A percentile compares a stretch with the other conserved stretches of the same genome.
Evolutionary conservation across 2,797 vertebrate species (phyloP).

Genomic region (Cyprinodon diabolis): DNA sequence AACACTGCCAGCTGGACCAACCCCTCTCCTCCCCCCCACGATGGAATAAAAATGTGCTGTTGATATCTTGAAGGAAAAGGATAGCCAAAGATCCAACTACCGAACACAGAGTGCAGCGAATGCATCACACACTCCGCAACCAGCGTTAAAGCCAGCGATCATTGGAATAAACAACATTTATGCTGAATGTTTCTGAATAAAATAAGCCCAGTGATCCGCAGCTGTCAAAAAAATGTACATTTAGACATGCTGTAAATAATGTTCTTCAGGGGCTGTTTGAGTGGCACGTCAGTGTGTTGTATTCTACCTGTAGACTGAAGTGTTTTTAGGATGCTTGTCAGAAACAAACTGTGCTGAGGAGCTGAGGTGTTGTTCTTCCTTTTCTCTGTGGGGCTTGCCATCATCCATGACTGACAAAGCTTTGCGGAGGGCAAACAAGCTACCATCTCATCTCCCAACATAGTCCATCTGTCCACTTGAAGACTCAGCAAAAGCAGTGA

Average conservation of each 20-base stretch:
- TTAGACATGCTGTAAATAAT: conserved; percentile 6
- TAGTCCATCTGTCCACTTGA: not conserved
- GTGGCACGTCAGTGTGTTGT: conserved; percentile 46
- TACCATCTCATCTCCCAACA: conserved; percentile 7
- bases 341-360: conserved; percentile 27
- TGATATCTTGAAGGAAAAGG: conserved; percentile 46
- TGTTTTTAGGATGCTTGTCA: conserved; percentile 48
- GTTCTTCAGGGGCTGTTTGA: conserved; percentile 23
- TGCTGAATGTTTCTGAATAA: conserved; percentile 10
- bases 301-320: conserved; percentile 40
- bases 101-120: conserved; percentile 21
- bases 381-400: not conserved
- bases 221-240: conserved; percentile 10
- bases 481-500: not conserved
- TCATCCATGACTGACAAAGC: conserved; percentile 23
- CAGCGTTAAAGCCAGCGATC: conserved; percentile 4
- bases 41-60: conserved; percentile 65
- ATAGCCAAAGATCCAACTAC: conserved; percentile 22
- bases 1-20: conserved; percentile 60
- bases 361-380: conserved; percentile 8
- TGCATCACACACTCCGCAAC: conserved; percentile 17
- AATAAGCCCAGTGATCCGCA: not conserved
- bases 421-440: conserved; percentile 24
- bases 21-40: conserved; percentile 66
- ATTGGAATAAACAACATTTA: conserved; percentile 19